A percentile compares a stretch with the other conserved stretches of the same genome.
These are phyloP conservation scores for Hippasteria phrygiana DNA, from an alignment of 53 echinoderm and acorn worm genomes.

Conservation along the genomic window DNA sequence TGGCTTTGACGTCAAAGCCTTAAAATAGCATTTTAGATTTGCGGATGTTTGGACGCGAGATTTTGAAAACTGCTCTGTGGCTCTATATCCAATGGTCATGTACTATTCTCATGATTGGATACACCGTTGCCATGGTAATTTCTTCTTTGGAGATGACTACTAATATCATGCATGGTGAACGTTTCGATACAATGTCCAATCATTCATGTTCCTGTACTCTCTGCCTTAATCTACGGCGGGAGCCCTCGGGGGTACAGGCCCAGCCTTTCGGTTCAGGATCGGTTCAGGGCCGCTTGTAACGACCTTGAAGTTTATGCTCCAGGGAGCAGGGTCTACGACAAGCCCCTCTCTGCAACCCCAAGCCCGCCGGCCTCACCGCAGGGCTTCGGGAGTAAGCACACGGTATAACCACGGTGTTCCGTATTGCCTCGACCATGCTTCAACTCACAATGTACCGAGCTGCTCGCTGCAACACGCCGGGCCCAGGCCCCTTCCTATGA, in stretches of 20 bases:
- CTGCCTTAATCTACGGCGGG: neutral
- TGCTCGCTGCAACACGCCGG: slow-evolving; percentile 14
- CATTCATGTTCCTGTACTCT: neutral
- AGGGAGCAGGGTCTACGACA: neutral
- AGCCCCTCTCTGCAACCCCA: neutral
- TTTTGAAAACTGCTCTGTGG: neutral
- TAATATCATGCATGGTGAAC: slow-evolving; percentile 47
- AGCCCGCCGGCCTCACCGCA: slow-evolving; percentile 6
- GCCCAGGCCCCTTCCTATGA: neutral
- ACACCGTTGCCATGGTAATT: slow-evolving; percentile 15
- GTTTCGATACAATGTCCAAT: slow-evolving; percentile 55
- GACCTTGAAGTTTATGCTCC: slow-evolving; percentile 55
- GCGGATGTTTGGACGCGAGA: neutral
- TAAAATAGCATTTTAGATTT: neutral
- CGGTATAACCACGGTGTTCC: neutral
- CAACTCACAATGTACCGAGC: neutral
- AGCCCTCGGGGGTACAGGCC: slow-evolving; percentile 1
- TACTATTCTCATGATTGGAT: slow-evolving; percentile 22
- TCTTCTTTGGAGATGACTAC: neutral
- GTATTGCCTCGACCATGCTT: slow-evolving; percentile 32
- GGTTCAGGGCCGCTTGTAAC: slow-evolving; percentile 33
- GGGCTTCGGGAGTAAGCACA: neutral
- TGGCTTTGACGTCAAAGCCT: neutral
- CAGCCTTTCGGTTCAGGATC: slow-evolving; percentile 16
- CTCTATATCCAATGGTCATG: neutral